Percentiles rank a stretch among this genome's conserved stretches.
Evolutionary conservation across 2,797 vertebrate species (phyloP).

Genomic region (Acestrorhynchus altus): DNA sequence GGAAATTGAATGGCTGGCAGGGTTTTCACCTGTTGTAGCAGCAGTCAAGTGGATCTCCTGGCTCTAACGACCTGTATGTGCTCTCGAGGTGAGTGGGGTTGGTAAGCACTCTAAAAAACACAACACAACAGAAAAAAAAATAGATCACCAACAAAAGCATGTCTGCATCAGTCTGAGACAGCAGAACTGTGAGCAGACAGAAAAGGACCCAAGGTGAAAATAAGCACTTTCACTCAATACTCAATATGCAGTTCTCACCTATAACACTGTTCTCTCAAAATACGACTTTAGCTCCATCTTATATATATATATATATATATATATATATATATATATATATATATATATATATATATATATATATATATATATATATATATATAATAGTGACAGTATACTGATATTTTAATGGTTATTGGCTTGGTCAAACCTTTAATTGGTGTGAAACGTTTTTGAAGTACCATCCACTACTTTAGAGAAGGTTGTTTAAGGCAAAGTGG

Average conservation of each 20-base stretch:
- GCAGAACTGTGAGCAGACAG: neutral
- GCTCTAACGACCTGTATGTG: neutral
- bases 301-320: no score
- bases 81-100: neutral
- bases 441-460: neutral
- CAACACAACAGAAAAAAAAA: neutral
- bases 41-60: conserved; percentile 12
- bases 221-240: neutral
- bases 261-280: neutral
- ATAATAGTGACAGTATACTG: no score
- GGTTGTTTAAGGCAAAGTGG: no score
- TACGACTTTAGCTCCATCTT: neutral
- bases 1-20: conserved; percentile 7
- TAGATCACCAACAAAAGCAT: conserved; percentile 5
- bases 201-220: neutral
- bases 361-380: no score
- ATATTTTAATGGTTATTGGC: neutral
- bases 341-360: no score
- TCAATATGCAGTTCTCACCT: no score
- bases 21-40: conserved; percentile 21
- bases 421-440: neutral
- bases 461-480: no score
- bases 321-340: no score
- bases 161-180: neutral
- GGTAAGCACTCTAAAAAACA: neutral